Conservation (phyloP, 1,140 invertebrate species). For the Nymphalis io region DNA sequence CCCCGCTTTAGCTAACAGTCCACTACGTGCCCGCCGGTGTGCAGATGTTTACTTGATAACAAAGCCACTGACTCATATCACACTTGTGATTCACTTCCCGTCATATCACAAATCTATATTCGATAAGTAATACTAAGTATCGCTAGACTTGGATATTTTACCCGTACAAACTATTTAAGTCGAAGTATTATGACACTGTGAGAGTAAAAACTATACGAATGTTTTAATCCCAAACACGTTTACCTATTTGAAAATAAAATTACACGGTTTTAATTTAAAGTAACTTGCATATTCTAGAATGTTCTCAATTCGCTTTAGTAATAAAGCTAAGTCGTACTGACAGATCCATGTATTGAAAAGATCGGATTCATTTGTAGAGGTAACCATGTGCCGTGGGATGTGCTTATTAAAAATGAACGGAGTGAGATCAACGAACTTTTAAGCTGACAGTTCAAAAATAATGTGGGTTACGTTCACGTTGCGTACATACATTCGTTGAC, state of each 20-base stretch:
- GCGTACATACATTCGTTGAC: conserved; percentile 74
- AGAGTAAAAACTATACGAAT: background rate
- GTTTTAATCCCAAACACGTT: too few relatives aligned
- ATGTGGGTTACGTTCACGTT: conserved; percentile 79
- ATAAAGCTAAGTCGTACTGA: background rate
- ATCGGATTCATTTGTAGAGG: conserved; percentile 46
- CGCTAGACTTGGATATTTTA: background rate
- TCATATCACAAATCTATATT: conserved; percentile 48
- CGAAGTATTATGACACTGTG: background rate
- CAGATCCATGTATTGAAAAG: background rate
- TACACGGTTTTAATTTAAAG: too few relatives aligned
- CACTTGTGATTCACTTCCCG: conserved; percentile 58
- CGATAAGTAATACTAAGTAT: conserved; percentile 3
- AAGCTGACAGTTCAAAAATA: conserved; percentile 79
- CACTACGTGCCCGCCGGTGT: conserved; percentile 51
- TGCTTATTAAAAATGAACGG: conserved; percentile 70
- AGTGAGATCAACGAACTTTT: conserved; percentile 71
- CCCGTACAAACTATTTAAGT: background rate
- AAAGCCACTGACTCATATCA: conserved; percentile 56
- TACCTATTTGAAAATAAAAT: too few relatives aligned
- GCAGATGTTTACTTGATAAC: conserved; percentile 64
- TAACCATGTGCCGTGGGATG: conserved; percentile 67
- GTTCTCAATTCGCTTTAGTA: background rate
- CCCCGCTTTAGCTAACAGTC: conserved; percentile 52
- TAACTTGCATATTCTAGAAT: background rate